These are phyloP conservation scores for Cardinalis cardinalis DNA, from an alignment of 2,113 vertebrate genomes.

Conservation along the genomic window DNA sequence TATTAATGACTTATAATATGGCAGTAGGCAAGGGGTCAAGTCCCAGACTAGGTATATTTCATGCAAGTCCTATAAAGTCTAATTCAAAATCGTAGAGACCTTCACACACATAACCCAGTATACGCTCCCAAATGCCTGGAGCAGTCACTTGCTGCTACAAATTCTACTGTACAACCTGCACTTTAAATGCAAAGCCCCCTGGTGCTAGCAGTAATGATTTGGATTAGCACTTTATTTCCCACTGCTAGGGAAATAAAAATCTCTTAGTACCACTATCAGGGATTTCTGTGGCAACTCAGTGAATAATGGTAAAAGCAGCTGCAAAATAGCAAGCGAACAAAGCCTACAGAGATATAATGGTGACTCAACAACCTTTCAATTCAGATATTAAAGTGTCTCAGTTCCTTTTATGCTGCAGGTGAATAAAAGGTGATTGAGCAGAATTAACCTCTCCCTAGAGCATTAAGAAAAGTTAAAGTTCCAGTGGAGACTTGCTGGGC, in stretches of 20 bases:
- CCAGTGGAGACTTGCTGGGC: not conserved
- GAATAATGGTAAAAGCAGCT: slow-evolving; percentile 32
- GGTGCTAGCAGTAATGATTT: not conserved
- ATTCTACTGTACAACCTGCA: not conserved
- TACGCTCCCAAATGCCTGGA: not conserved
- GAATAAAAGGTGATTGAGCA: slow-evolving; percentile 48
- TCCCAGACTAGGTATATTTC: not conserved
- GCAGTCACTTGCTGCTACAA: not conserved
- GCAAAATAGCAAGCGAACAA: slow-evolving; percentile 38
- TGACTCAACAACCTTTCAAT: slow-evolving; percentile 37
- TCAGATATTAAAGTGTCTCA: slow-evolving; percentile 13
- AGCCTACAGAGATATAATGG: not conserved
- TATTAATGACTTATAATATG: not conserved
- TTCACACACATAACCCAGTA: not conserved
- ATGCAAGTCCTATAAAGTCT: not conserved
- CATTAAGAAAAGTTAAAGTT: not conserved
- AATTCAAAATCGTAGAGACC: not conserved
- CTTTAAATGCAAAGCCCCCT: not conserved
- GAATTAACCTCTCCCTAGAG: slow-evolving; percentile 32
- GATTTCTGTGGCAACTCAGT: not conserved
- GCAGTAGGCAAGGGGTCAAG: not conserved
- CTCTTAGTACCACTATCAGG: not conserved
- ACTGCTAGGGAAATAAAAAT: slow-evolving; percentile 23
- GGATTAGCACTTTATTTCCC: slow-evolving; percentile 16
- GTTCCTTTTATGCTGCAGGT: slow-evolving; percentile 18